Conservation (phyloP, 1,140 invertebrate species). For the Bemisia tabaci region DNA sequence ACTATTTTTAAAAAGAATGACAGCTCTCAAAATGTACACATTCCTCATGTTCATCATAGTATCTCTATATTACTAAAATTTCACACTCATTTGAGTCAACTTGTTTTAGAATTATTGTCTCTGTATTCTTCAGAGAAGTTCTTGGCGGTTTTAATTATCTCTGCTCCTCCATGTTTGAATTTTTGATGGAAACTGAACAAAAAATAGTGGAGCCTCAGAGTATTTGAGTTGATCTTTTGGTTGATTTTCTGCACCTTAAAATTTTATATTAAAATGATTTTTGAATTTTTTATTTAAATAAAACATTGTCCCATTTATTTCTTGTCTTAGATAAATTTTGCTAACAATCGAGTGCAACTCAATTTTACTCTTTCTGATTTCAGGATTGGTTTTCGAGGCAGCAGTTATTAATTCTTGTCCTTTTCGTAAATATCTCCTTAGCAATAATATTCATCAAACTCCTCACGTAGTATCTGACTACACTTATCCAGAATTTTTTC, state of each 20-base stretch:
- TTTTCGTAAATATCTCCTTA: conserved; percentile 90
- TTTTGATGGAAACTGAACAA: neutral
- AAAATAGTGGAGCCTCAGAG: neutral
- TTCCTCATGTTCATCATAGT: too few species aligned
- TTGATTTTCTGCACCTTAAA: neutral
- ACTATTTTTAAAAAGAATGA: too few species aligned
- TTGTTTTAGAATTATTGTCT: too few species aligned
- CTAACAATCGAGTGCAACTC: too few species aligned
- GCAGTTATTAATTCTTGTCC: conserved; percentile 86
- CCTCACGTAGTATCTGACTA: too few species aligned
- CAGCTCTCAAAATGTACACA: too few species aligned
- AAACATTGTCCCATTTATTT: neutral
- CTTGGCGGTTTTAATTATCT: too few species aligned
- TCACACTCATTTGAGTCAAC: too few species aligned
- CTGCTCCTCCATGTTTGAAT: too few species aligned
- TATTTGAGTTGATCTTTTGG: neutral
- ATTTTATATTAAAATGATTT: conserved; percentile 9
- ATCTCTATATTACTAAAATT: too few species aligned
- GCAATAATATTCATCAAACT: conserved; percentile 96
- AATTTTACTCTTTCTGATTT: conserved; percentile 35
- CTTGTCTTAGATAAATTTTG: conserved; percentile 4
- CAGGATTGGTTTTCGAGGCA: conserved; percentile 97
- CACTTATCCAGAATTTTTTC: too few species aligned
- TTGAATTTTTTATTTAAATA: neutral
- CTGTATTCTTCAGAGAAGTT: too few species aligned